Percentiles rank a stretch among this genome's conserved stretches.
These are phyloP conservation scores for Halcyon malimbica DNA, from an alignment of 2,113 vertebrate genomes.

Conservation along the genomic window DNA sequence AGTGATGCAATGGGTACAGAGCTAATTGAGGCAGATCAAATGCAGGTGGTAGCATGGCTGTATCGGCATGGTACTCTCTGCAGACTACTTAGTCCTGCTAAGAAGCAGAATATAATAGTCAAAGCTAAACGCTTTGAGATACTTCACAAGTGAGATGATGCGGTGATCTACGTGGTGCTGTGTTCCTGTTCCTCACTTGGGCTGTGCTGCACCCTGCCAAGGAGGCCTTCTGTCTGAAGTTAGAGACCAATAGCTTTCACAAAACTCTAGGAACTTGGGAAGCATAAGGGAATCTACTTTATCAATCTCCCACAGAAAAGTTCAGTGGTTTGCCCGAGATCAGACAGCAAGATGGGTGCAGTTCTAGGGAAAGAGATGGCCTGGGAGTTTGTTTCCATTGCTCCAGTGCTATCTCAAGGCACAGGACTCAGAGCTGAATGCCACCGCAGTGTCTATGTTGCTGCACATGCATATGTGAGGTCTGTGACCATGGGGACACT, in stretches of 20 bases:
- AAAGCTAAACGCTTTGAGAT: neutral
- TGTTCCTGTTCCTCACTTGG: neutral
- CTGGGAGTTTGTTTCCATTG: neutral
- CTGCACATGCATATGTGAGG: neutral
- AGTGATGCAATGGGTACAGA: neutral
- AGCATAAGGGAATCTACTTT: neutral
- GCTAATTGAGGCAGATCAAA: neutral
- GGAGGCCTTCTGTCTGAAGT: neutral
- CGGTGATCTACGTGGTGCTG: neutral
- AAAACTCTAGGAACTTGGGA: neutral
- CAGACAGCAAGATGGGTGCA: neutral
- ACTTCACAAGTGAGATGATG: neutral
- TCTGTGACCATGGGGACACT: neutral
- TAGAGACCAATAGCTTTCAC: neutral
- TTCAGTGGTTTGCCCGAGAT: neutral
- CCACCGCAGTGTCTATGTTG: neutral
- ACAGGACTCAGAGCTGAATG: neutral
- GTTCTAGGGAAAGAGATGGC: neutral
- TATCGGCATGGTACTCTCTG: neutral
- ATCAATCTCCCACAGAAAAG: neutral
- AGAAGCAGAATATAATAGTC: neutral
- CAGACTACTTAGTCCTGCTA: slow-evolving; percentile 39
- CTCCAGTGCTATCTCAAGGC: neutral
- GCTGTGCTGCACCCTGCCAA: neutral
- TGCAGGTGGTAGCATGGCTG: neutral